Percentiles rank a stretch among this genome's conserved stretches.
These are phyloP conservation scores for Knipowitschia caucasica DNA, from an alignment of 2,797 vertebrate genomes.

Conservation along the genomic window DNA sequence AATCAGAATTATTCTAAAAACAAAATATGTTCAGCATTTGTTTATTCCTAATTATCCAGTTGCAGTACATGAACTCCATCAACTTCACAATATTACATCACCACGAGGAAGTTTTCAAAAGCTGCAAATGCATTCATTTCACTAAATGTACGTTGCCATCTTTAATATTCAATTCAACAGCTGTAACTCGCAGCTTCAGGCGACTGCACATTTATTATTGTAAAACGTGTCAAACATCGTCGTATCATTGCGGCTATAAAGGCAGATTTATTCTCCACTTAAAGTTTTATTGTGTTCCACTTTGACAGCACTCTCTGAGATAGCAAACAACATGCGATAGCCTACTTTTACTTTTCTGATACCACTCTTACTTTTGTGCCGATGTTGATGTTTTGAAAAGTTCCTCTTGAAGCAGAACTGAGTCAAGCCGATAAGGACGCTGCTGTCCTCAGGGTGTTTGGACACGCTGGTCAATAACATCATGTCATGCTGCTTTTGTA, in stretches of 20 bases:
- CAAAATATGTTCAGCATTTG: too few relatives aligned
- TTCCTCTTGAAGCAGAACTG: constrained; percentile 8
- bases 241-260: constrained; percentile 25
- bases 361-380: constrained; percentile 21
- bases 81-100: background rate
- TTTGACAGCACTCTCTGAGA: constrained; percentile 23
- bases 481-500: background rate
- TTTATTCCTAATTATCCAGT: too few relatives aligned
- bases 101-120: background rate
- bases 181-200: background rate
- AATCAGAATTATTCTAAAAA: too few relatives aligned
- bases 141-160: background rate
- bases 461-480: background rate
- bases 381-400: constrained; percentile 4
- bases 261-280: constrained; percentile 20
- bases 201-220: constrained; percentile 2
- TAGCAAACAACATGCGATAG: constrained; percentile 30
- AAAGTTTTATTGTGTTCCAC: constrained; percentile 17
- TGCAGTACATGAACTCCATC: background rate
- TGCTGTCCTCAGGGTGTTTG: background rate
- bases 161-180: background rate
- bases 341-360: constrained; percentile 25
- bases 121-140: background rate
- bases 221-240: constrained; percentile 9
- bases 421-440: constrained; percentile 14